Percentiles rank a stretch among this genome's conserved stretches.
Conservation (phyloP, 2,113 vertebrate genomes). For the Phylloscopus trochiloides region DNA sequence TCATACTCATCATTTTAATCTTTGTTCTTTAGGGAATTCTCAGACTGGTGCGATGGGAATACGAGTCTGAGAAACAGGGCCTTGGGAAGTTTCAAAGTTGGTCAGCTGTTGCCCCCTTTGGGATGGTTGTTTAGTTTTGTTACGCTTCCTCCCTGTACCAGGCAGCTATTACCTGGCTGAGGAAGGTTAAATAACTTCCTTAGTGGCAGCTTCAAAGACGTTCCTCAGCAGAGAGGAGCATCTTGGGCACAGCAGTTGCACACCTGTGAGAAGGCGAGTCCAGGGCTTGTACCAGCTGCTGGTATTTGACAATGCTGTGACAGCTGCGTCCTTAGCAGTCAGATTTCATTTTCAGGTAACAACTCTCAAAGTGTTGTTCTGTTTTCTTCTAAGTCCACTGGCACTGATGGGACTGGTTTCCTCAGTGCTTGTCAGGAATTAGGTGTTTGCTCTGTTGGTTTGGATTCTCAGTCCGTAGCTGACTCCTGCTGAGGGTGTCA, state of each 20-base stretch:
- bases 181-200: rapidly evolving
- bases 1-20: neutral
- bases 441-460: neutral
- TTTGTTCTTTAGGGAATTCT: neutral
- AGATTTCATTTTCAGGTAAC: neutral
- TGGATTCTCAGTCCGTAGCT: neutral
- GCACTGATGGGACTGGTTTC: neutral
- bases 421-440: neutral
- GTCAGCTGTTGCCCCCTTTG: conserved; percentile 13
- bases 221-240: neutral
- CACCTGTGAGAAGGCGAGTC: neutral
- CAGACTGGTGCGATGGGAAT: rapidly evolving
- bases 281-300: rapidly evolving
- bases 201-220: neutral
- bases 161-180: neutral
- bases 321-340: neutral
- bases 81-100: neutral
- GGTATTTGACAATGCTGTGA: rapidly evolving
- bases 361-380: neutral
- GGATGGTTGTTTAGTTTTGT: neutral
- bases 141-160: neutral
- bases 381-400: neutral
- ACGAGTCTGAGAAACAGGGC: neutral
- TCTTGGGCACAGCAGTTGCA: no score
- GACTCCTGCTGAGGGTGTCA: neutral